Conservation (phyloP, 2,888 invertebrate genomes). For the Lucinisca nassula region DNA sequence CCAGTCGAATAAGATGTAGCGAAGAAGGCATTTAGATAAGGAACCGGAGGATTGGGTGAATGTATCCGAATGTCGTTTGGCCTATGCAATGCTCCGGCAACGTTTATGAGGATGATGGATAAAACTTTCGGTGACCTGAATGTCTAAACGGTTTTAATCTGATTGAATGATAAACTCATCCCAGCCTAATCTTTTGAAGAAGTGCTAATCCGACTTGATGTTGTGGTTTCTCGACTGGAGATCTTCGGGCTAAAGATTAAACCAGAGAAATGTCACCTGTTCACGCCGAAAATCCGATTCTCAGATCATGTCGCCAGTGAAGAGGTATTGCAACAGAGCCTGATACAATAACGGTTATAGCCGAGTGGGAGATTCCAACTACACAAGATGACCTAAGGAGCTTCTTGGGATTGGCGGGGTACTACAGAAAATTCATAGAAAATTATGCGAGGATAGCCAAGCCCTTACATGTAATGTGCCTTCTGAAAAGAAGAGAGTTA, state of each 20-base stretch:
- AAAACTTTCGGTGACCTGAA: constrained; percentile 48
- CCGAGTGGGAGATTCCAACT: neutral
- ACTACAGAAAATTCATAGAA: neutral
- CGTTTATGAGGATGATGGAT: constrained; percentile 63
- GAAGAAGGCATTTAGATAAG: no score
- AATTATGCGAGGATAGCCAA: neutral
- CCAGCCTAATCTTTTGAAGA: constrained; percentile 60
- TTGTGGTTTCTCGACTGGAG: constrained; percentile 60
- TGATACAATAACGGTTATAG: constrained; percentile 3
- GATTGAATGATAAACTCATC: constrained; percentile 69
- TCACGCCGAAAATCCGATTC: constrained; percentile 26
- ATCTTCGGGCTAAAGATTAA: constrained; percentile 59
- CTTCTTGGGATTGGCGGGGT: constrained; percentile 31
- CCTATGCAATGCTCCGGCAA: constrained; percentile 50
- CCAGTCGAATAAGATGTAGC: no score
- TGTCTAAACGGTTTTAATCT: constrained; percentile 48
- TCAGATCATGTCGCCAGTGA: constrained; percentile 53
- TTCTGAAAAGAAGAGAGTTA: no score
- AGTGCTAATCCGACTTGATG: constrained; percentile 55
- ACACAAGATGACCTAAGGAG: constrained; percentile 15
- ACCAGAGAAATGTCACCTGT: constrained; percentile 65
- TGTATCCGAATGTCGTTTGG: constrained; percentile 64
- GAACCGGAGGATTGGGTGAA: no score
- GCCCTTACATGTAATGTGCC: no score
- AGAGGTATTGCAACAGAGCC: constrained; percentile 4